These are phyloP conservation scores for Danaus chrysippus DNA, from an alignment of 2,888 invertebrate species.

Conservation along the genomic window DNA sequence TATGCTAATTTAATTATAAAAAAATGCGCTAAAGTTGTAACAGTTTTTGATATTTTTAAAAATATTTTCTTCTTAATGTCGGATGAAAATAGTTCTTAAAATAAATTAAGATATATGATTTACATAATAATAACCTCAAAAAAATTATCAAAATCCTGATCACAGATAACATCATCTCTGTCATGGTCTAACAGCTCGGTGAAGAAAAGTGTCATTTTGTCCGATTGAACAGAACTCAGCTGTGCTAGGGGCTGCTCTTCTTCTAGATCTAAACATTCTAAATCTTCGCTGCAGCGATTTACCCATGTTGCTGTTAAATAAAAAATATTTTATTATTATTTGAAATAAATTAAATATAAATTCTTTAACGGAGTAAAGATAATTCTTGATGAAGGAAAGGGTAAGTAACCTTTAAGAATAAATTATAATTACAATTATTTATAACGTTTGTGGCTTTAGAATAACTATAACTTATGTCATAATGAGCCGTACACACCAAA, in stretches of 20 bases:
- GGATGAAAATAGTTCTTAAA: background rate
- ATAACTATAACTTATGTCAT: no score
- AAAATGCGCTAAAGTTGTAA: slow-evolving; percentile 25
- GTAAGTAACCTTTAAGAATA: no score
- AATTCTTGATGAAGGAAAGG: no score
- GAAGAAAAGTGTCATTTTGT: slow-evolving; percentile 86
- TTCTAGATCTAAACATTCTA: slow-evolving; percentile 76
- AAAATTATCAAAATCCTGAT: slow-evolving; percentile 84
- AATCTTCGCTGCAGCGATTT: slow-evolving; percentile 84
- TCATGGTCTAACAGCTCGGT: slow-evolving; percentile 84
- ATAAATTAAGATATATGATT: background rate
- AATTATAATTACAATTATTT: no score
- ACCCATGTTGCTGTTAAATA: slow-evolving; percentile 83
- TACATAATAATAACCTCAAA: slow-evolving; percentile 74
- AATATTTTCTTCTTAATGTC: no score
- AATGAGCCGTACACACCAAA: no score
- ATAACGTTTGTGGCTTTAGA: no score
- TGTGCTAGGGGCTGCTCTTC: slow-evolving; percentile 71
- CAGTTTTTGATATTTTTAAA: slow-evolving; percentile 2
- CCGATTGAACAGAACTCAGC: slow-evolving; percentile 81
- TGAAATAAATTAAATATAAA: no score
- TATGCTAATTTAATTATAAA: slow-evolving; percentile 50
- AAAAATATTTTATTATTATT: background rate
- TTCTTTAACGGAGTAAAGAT: no score
- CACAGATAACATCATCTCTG: slow-evolving; percentile 84